phyloP scores from a whole-genome alignment of 2,797 vertebrate genomes.

The Erithacus rubecula region DNA sequence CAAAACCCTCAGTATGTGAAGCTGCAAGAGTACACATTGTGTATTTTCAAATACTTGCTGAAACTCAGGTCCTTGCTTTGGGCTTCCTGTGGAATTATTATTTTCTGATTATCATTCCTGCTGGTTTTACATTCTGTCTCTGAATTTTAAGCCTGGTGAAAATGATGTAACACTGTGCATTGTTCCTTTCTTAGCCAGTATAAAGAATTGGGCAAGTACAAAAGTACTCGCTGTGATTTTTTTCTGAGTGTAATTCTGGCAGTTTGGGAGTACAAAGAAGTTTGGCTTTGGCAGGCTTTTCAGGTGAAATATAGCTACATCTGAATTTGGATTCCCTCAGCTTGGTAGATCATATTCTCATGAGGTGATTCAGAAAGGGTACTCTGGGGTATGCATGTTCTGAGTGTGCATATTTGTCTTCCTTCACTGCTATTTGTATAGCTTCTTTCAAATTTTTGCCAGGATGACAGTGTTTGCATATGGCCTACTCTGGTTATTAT shows the following conservation, averaged over 20 bases:
- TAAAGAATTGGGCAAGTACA: neutral
- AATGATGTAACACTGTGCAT: neutral
- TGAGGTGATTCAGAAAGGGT: neutral
- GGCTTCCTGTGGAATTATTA: neutral
- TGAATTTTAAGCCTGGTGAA: neutral
- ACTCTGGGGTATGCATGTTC: slow-evolving; percentile 16
- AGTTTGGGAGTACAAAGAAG: neutral
- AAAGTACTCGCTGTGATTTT: neutral
- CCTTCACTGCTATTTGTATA: slow-evolving; percentile 70
- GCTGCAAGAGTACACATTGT: neutral
- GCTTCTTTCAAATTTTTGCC: slow-evolving; percentile 63
- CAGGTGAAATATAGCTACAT: neutral
- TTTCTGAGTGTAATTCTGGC: neutral
- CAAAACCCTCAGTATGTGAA: neutral
- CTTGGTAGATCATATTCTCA: slow-evolving; percentile 38
- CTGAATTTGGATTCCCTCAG: neutral
- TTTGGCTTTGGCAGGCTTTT: neutral
- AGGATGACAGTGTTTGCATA: slow-evolving; percentile 68
- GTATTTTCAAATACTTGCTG: neutral
- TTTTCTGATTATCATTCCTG: neutral
- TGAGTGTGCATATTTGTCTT: slow-evolving; percentile 69
- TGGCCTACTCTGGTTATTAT: slow-evolving; percentile 62
- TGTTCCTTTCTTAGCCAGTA: neutral
- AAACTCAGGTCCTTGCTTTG: neutral
- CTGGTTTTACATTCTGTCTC: neutral